Evolutionary conservation across 2,113 vertebrate genomes (phyloP).

Genomic region (Anser cygnoides): DNA sequence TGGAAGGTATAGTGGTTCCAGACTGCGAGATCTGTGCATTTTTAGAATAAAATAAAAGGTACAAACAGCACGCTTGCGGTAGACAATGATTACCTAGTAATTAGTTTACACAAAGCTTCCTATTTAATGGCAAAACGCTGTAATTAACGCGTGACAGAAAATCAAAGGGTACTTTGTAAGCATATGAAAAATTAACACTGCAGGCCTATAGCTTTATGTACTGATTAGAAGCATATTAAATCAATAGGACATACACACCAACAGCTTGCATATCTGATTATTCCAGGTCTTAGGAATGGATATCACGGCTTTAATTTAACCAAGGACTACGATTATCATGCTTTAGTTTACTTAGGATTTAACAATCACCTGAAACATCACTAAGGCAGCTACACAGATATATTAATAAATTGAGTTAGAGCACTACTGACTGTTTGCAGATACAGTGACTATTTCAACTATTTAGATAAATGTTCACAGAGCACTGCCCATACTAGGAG

Average conservation of each 20-base stretch:
- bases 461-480: not conserved
- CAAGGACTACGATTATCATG: constrained; percentile 40
- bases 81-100: constrained; percentile 98
- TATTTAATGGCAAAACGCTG: constrained; percentile 97
- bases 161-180: constrained; percentile 99
- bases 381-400: constrained; percentile 10
- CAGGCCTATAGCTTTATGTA: constrained; percentile 90
- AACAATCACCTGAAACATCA: constrained; percentile 40
- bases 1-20: constrained; percentile 88
- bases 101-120: constrained; percentile 99
- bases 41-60: constrained; percentile 92
- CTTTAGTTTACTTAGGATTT: constrained; percentile 49
- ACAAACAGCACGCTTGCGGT: constrained; percentile 90
- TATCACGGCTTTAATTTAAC: constrained; percentile 44
- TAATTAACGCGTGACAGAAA: constrained; percentile 99
- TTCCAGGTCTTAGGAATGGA: constrained; percentile 50
- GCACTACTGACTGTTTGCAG: constrained; percentile 34
- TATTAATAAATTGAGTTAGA: constrained; percentile 39
- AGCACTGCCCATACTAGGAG: constrained; percentile 4
- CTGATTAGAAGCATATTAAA: constrained; percentile 91
- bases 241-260: constrained; percentile 88
- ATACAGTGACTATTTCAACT: constrained; percentile 23
- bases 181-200: constrained; percentile 95
- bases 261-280: constrained; percentile 81
- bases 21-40: constrained; percentile 89